phyloP scores from a whole-genome alignment of 1,140 invertebrate species.

The Drosophila melanica region DNA sequence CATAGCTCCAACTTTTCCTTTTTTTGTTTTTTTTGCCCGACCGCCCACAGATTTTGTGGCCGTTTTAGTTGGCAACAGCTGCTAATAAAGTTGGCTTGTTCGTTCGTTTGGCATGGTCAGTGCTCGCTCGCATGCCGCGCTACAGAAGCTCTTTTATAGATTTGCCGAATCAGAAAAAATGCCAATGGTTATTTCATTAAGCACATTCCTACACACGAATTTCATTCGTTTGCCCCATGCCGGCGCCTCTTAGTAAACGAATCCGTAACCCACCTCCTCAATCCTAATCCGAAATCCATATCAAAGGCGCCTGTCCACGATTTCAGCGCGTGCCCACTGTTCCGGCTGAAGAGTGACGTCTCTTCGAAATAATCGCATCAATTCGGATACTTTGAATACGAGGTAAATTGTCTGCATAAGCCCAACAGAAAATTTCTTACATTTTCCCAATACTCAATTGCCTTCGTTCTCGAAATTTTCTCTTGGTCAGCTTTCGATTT shows the following conservation, averaged over 20 bases:
- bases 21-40: constrained; percentile 5
- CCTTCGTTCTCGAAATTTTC: background rate
- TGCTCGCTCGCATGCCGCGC: background rate
- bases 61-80: constrained; percentile 56
- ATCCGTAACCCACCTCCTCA: background rate
- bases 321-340: constrained; percentile 56
- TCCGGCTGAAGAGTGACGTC: constrained; percentile 64
- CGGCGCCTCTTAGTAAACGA: constrained; percentile 32
- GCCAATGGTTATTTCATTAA: constrained; percentile 23
- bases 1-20: constrained; percentile 43
- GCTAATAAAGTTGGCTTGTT: constrained; percentile 49
- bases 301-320: constrained; percentile 52
- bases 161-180: constrained; percentile 17
- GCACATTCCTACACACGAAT: constrained; percentile 9
- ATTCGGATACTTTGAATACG: background rate
- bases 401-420: background rate
- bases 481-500: constrained; percentile 47
- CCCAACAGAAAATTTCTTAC: constrained; percentile 22
- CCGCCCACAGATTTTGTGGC: constrained; percentile 32
- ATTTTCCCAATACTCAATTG: constrained; percentile 20
- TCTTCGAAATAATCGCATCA: constrained; percentile 1
- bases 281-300: background rate
- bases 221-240: constrained; percentile 20
- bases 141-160: constrained; percentile 21
- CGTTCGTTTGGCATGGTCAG: constrained; percentile 69